Evolutionary conservation across 2,113 vertebrate genomes (phyloP).

Genomic region (Capra hircus): DNA sequence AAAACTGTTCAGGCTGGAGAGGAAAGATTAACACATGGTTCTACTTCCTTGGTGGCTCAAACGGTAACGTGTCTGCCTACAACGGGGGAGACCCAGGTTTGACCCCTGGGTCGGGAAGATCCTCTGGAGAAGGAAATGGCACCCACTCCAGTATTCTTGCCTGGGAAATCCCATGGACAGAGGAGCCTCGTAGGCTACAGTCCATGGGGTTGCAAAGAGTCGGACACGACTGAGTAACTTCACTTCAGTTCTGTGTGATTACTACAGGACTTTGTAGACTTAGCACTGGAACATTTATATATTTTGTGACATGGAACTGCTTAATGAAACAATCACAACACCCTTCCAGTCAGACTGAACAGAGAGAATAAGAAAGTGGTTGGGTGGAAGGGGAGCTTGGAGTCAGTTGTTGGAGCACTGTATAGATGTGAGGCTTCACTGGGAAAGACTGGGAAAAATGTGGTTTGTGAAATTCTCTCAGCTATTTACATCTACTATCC

Average conservation of each 20-base stretch:
- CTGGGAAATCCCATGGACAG: background rate
- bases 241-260: background rate
- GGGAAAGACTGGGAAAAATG: background rate
- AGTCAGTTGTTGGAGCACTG: background rate
- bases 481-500: background rate
- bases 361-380: background rate
- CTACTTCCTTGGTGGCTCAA: background rate
- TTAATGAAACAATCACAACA: background rate
- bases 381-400: background rate
- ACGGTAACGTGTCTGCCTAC: background rate
- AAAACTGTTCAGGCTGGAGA: background rate
- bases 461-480: background rate
- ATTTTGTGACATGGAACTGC: background rate
- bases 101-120: fast-evolving
- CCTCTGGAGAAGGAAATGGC: background rate
- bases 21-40: background rate
- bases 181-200: background rate
- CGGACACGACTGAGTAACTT: background rate
- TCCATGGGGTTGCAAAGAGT: background rate
- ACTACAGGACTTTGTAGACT: background rate
- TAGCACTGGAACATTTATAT: background rate
- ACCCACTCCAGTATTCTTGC: background rate
- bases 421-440: background rate
- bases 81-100: background rate
- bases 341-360: background rate